Evolutionary conservation across 1,140 invertebrate species (phyloP).

Genomic region (Helicoverpa armigera): DNA sequence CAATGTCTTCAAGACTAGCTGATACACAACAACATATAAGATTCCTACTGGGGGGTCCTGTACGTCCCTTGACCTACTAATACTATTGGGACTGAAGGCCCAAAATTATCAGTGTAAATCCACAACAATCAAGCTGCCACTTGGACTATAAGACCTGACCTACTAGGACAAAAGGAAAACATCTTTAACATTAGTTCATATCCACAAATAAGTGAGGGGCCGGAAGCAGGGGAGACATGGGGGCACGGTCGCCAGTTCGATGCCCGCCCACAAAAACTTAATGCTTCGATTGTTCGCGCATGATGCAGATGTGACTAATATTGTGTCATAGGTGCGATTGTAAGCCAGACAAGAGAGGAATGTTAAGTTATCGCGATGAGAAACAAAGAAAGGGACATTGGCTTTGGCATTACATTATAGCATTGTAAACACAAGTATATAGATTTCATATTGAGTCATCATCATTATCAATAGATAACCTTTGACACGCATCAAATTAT

Average conservation of each 20-base stretch:
- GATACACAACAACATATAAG: no score
- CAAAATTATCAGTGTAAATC: no score
- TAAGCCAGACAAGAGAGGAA: neutral
- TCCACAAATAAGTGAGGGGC: conserved; percentile 5
- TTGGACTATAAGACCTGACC: neutral
- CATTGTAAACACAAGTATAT: no score
- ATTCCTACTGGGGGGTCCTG: no score
- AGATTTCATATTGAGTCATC: no score
- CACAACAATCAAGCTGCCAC: neutral
- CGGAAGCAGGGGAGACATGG: conserved; percentile 58
- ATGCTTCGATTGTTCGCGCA: conserved; percentile 50
- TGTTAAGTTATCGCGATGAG: conserved; percentile 8
- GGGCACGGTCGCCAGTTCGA: conserved; percentile 61
- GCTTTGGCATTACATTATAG: neutral
- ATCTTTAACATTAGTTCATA: neutral
- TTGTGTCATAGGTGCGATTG: conserved; percentile 34
- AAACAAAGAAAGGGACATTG: neutral
- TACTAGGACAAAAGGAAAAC: neutral
- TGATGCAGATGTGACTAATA: conserved; percentile 44
- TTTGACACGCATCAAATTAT: no score
- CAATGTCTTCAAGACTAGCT: no score
- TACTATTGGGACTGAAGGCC: no score
- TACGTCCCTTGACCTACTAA: no score
- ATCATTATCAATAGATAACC: no score
- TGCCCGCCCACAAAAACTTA: conserved; percentile 61